Percentiles rank a stretch among this genome's conserved stretches.
Evolutionary conservation across 1,140 invertebrate species (phyloP).

Genomic region (Amphibalanus amphitrite): DNA sequence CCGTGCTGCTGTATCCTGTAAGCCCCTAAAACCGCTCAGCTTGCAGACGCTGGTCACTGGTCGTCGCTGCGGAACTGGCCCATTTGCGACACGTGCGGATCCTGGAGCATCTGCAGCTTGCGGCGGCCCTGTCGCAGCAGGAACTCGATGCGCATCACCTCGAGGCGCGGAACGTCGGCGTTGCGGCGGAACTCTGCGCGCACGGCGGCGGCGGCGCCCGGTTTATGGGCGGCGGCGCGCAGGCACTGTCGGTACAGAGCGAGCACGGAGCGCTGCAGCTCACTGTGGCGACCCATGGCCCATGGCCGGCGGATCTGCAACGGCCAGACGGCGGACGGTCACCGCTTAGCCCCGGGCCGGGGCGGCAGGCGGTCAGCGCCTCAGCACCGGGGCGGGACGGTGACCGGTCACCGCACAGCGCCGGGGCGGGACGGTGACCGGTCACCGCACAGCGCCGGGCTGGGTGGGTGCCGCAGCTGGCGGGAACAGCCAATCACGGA

Average conservation of each 20-base stretch:
- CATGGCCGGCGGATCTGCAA: not conserved
- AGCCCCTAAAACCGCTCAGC: no score
- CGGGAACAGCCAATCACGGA: no score
- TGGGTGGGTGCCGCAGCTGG: no score
- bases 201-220: constrained; percentile 26
- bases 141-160: constrained; percentile 28
- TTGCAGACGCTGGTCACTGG: no score
- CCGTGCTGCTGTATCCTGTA: no score
- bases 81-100: constrained; percentile 23
- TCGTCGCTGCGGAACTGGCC: constrained; percentile 16
- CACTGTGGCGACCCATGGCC: constrained; percentile 22
- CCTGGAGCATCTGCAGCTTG: constrained; percentile 29
- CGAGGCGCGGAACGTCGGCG: constrained; percentile 24
- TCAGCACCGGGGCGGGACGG: no score
- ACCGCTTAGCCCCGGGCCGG: no score
- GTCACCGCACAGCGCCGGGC: no score
- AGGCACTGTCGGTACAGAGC: constrained; percentile 29
- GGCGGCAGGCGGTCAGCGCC: no score
- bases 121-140: constrained; percentile 25
- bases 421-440: no score
- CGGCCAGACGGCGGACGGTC: no score
- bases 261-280: constrained; percentile 30
- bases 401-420: no score
- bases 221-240: constrained; percentile 25
- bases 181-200: constrained; percentile 28